phyloP scores from a whole-genome alignment of 2,888 invertebrate genomes.

The Mythimna pallens region DNA sequence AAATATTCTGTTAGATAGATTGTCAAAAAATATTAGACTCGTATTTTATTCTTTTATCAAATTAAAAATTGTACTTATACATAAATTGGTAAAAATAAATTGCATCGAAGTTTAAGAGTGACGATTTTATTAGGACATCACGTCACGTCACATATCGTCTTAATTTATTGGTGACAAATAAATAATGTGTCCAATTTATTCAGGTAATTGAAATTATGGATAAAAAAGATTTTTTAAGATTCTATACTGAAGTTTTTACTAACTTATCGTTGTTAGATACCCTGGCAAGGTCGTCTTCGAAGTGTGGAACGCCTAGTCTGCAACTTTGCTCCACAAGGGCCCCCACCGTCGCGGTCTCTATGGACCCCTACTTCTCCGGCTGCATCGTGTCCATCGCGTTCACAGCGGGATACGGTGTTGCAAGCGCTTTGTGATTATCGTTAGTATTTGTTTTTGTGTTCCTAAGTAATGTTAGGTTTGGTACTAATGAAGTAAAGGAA shows the following conservation, averaged over 20 bases:
- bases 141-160: too few species aligned
- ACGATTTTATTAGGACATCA: too few species aligned
- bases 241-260: not conserved
- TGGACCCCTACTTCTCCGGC: conserved; percentile 78
- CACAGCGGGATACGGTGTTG: conserved; percentile 64
- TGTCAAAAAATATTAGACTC: too few species aligned
- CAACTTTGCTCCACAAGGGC: conserved; percentile 84
- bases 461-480: not conserved
- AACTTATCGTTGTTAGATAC: conserved; percentile 52
- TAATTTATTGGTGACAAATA: too few species aligned
- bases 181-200: too few species aligned
- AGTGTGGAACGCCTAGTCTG: conserved; percentile 85
- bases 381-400: conserved; percentile 74
- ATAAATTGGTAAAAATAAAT: too few species aligned
- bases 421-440: conserved; percentile 79
- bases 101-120: too few species aligned
- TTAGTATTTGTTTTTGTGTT: conserved; percentile 68
- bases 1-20: too few species aligned
- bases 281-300: conserved; percentile 76
- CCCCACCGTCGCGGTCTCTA: conserved; percentile 68
- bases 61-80: too few species aligned
- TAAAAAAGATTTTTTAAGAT: too few species aligned
- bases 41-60: too few species aligned
- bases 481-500: not conserved
- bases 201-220: too few species aligned